Evolutionary conservation across 2,888 invertebrate species (phyloP).

Genomic region (Invenusta paracnida): DNA sequence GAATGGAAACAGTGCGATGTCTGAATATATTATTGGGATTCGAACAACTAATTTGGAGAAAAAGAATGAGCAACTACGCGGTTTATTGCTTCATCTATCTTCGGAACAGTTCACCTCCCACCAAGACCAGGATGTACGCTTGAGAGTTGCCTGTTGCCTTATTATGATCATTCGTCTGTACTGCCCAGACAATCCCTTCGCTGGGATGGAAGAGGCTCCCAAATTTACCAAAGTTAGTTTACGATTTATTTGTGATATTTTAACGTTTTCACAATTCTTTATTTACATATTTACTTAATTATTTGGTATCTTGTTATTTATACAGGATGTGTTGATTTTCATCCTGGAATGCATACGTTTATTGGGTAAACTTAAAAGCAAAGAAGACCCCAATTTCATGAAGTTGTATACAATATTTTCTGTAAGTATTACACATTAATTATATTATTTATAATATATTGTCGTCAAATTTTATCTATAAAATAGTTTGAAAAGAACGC

Average conservation of each 20-base stretch:
- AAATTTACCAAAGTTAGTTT: not conserved
- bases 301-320: not conserved
- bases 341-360: not conserved
- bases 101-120: slow-evolving; percentile 87
- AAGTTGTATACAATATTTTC: slow-evolving; percentile 36
- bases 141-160: slow-evolving; percentile 91
- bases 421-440: no score
- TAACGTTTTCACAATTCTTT: no score
- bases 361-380: slow-evolving; percentile 11
- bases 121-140: slow-evolving; percentile 81
- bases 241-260: not conserved
- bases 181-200: slow-evolving; percentile 83
- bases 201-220: not conserved
- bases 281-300: not conserved
- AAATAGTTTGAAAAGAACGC: no score
- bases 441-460: no score
- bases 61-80: slow-evolving; percentile 63
- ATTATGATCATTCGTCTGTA: slow-evolving; percentile 92
- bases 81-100: slow-evolving; percentile 82
- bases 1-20: not conserved
- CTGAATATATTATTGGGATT: not conserved
- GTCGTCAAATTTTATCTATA: no score
- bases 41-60: not conserved
- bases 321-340: not conserved
- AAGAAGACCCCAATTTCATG: not conserved